These are phyloP conservation scores for Itoplectis maculator DNA, from an alignment of 2,888 invertebrate genomes.

Conservation along the genomic window DNA sequence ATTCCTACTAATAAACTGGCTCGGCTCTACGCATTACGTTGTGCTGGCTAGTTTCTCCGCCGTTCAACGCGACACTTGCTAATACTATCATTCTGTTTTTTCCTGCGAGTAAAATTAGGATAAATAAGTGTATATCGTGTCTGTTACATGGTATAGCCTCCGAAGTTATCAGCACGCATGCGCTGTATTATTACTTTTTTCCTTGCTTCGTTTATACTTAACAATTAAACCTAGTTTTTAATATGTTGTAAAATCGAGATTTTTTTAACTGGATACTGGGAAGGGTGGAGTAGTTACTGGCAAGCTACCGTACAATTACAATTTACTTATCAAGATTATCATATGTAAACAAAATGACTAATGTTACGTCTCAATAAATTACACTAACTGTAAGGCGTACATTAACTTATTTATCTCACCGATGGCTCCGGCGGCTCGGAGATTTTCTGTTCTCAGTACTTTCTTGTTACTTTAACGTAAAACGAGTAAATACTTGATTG, in stretches of 20 bases:
- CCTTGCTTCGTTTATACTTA: not conserved
- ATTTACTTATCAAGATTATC: conserved; percentile 43
- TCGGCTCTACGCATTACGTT: conserved; percentile 48
- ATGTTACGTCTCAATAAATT: conserved; percentile 53
- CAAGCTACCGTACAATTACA: conserved; percentile 75
- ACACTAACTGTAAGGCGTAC: conserved; percentile 53
- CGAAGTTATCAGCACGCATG: conserved; percentile 22
- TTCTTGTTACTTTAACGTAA: not conserved
- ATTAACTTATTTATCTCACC: conserved; percentile 45
- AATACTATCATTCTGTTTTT: conserved; percentile 52
- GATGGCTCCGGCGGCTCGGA: not conserved
- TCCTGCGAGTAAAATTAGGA: conserved; percentile 32
- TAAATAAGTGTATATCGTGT: conserved; percentile 42
- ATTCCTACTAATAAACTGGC: conserved; percentile 54
- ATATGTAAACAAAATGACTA: conserved; percentile 50
- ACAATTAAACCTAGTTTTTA: not conserved
- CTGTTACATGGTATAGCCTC: conserved; percentile 47
- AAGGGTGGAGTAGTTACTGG: conserved; percentile 72
- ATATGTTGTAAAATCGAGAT: not conserved
- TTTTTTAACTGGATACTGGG: conserved; percentile 43
- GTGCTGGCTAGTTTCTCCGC: conserved; percentile 61
- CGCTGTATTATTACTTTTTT: conserved; percentile 20
- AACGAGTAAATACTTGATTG: not conserved
- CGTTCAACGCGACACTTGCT: conserved; percentile 3
- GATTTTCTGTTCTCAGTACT: not conserved